Evolutionary conservation across 2,888 invertebrate genomes (phyloP).

Genomic region (Daptonema setosum): DNA sequence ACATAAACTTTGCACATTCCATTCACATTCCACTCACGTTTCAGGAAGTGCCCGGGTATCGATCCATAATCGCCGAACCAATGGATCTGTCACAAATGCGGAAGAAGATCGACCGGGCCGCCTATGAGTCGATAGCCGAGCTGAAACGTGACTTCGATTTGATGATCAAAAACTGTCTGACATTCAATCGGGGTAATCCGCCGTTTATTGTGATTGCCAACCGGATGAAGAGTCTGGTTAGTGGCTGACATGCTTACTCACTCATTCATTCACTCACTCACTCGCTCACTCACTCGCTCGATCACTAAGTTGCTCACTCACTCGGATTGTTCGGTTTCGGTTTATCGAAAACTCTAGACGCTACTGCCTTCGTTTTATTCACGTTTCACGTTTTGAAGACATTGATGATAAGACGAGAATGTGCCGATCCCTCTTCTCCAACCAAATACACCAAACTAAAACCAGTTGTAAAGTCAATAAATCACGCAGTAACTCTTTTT

Average conservation of each 20-base stretch:
- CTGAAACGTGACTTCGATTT: constrained; percentile 71
- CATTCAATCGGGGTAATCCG: constrained; percentile 50
- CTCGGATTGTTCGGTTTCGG: too few relatives aligned
- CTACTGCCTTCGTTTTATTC: too few relatives aligned
- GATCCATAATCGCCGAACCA: constrained; percentile 55
- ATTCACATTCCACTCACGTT: too few relatives aligned
- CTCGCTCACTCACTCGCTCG: background rate
- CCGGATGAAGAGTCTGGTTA: background rate
- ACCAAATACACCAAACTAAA: too few relatives aligned
- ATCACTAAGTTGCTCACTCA: background rate
- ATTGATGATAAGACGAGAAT: too few relatives aligned
- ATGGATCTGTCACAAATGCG: constrained; percentile 79
- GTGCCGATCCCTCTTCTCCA: too few relatives aligned
- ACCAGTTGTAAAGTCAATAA: too few relatives aligned
- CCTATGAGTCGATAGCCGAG: constrained; percentile 48
- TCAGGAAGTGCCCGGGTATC: constrained; percentile 57
- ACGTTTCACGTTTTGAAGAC: too few relatives aligned
- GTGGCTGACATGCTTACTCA: background rate
- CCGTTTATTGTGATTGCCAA: constrained; percentile 9
- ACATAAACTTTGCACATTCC: too few relatives aligned
- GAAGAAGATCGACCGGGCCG: constrained; percentile 32
- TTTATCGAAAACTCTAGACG: too few relatives aligned
- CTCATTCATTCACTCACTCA: too few relatives aligned
- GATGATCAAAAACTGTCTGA: constrained; percentile 85
- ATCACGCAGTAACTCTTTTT: too few relatives aligned